These are phyloP conservation scores for Trachelipus rathkii DNA, from an alignment of 1,140 invertebrate genomes.

Conservation along the genomic window DNA sequence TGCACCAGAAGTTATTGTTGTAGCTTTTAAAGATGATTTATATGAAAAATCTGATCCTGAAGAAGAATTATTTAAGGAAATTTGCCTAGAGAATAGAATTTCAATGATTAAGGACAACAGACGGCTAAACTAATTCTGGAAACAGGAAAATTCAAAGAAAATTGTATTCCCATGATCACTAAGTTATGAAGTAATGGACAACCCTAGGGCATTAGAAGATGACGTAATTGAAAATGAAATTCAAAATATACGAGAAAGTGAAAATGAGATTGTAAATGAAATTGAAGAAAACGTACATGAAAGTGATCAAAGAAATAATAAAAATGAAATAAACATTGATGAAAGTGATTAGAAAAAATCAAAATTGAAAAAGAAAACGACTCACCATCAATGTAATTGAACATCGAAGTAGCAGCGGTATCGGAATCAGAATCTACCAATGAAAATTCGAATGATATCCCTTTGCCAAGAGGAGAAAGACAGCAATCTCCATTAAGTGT, in stretches of 20 bases:
- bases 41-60: conserved; percentile 1
- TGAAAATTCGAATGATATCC: conserved; percentile 33
- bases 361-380: not conserved
- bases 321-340: not conserved
- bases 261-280: not conserved
- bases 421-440: conserved; percentile 32
- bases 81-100: not conserved
- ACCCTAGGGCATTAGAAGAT: not conserved
- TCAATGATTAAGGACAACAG: too few relatives aligned
- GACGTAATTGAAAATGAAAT: not conserved
- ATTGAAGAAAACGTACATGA: not conserved
- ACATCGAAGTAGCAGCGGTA: not conserved
- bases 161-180: not conserved
- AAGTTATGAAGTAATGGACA: not conserved
- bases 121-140: too few relatives aligned
- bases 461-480: conserved; percentile 26
- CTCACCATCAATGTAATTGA: not conserved
- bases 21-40: conserved; percentile 11
- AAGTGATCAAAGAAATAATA: not conserved
- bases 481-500: conserved; percentile 41
- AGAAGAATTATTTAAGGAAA: conserved; percentile 17
- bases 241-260: not conserved
- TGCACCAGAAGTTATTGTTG: conserved; percentile 26
- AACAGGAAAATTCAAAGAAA: too few relatives aligned
- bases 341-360: not conserved